phyloP scores from a whole-genome alignment of 2,113 vertebrate species.

The Orthonyx spaldingii region DNA sequence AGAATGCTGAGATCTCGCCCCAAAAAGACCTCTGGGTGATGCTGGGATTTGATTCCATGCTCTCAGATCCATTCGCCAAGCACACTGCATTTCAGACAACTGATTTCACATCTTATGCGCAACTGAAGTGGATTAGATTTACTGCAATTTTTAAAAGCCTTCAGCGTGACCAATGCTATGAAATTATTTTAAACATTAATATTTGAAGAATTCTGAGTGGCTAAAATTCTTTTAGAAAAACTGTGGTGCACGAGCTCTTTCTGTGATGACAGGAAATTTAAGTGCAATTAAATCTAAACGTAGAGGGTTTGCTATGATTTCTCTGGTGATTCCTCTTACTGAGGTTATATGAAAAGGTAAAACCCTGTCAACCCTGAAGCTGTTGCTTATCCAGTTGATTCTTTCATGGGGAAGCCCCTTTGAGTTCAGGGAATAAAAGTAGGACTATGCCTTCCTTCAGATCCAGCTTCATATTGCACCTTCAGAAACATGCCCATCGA shows the following conservation, averaged over 20 bases:
- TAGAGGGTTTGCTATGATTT: background rate
- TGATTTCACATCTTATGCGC: rapidly evolving
- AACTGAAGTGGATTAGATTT: background rate
- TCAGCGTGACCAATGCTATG: rapidly evolving
- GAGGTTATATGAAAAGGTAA: background rate
- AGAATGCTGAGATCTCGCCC: rapidly evolving
- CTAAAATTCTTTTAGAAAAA: background rate
- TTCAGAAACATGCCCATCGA: background rate
- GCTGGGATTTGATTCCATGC: rapidly evolving
- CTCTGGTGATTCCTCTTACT: background rate
- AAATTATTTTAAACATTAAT: background rate
- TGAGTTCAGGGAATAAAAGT: background rate
- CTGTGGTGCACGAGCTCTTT: background rate
- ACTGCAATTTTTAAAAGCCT: background rate
- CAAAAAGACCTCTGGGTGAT: rapidly evolving
- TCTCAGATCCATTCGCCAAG: background rate
- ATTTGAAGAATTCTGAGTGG: background rate
- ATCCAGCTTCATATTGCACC: rapidly evolving
- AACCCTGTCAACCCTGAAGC: background rate
- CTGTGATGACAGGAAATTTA: background rate
- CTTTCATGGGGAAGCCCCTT: background rate
- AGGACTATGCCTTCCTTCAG: background rate
- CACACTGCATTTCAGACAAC: rapidly evolving
- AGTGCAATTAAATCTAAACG: background rate
- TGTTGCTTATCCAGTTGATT: background rate